Percentiles rank a stretch among this genome's conserved stretches.
These are phyloP conservation scores for Pogona vitticeps DNA, from an alignment of 2,113 vertebrate genomes.

Conservation along the genomic window DNA sequence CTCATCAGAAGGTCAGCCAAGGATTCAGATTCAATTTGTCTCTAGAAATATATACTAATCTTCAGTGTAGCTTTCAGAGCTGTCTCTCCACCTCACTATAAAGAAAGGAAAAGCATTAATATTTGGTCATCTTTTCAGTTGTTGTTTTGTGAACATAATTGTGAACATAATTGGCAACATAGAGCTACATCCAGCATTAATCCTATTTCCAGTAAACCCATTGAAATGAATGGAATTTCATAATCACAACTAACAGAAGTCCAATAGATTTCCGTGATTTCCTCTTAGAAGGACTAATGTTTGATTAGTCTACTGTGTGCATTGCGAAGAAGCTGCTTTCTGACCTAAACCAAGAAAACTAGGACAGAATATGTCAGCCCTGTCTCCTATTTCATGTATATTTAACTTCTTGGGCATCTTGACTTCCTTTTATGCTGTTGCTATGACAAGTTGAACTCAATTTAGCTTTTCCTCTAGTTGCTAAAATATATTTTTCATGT, in stretches of 20 bases:
- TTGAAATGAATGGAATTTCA: too few relatives aligned
- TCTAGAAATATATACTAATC: background rate
- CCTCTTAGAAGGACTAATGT: too few relatives aligned
- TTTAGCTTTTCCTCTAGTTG: background rate
- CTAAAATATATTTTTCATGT: background rate
- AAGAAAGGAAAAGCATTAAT: background rate
- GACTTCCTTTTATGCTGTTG: conserved; percentile 29
- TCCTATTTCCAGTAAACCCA: too few relatives aligned
- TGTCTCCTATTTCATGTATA: background rate
- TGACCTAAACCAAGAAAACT: too few relatives aligned
- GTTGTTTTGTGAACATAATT: background rate
- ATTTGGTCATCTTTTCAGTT: background rate
- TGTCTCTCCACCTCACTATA: too few relatives aligned
- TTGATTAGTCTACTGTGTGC: background rate
- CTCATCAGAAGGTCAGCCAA: conserved; percentile 16
- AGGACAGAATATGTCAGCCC: too few relatives aligned
- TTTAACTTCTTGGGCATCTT: conserved; percentile 9
- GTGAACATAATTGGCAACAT: background rate
- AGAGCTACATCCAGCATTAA: too few relatives aligned
- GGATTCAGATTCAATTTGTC: background rate
- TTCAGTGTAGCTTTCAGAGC: background rate
- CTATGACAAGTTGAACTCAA: conserved; percentile 11
- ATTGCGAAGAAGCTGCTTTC: background rate
- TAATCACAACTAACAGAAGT: too few relatives aligned
- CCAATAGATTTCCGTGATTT: too few relatives aligned